Evolutionary conservation across 2,888 invertebrate species (phyloP).

Genomic region (Mythimna ferrago): DNA sequence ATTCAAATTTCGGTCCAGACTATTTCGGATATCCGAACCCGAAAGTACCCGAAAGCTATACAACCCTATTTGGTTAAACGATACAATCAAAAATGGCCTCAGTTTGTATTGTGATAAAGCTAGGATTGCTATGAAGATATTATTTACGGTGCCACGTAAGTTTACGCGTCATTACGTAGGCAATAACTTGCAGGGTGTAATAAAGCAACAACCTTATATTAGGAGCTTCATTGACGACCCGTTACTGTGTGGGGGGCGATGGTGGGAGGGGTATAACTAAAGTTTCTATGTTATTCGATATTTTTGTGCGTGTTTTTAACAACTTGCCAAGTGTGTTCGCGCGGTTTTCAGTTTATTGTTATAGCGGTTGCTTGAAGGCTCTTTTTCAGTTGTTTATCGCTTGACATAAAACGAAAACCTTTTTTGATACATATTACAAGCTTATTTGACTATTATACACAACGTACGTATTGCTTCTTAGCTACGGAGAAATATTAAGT

Average conservation of each 20-base stretch:
- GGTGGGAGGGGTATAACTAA: slow-evolving; percentile 14
- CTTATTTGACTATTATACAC: not conserved
- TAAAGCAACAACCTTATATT: slow-evolving; percentile 71
- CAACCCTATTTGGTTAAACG: slow-evolving; percentile 53
- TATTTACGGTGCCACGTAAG: slow-evolving; percentile 69
- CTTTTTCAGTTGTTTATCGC: slow-evolving; percentile 8
- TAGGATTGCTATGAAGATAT: slow-evolving; percentile 62
- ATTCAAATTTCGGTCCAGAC: slow-evolving; percentile 50
- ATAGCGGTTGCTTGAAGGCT: slow-evolving; percentile 8
- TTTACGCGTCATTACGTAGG: slow-evolving; percentile 75
- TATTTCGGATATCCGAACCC: slow-evolving; percentile 55
- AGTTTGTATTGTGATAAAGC: slow-evolving; percentile 63
- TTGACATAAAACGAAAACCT: slow-evolving; percentile 3
- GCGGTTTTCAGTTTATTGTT: slow-evolving; percentile 33
- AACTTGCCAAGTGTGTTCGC: slow-evolving; percentile 50
- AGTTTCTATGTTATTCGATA: slow-evolving; percentile 29
- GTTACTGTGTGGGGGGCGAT: slow-evolving; percentile 20
- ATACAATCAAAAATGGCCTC: slow-evolving; percentile 61
- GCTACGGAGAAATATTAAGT: no score
- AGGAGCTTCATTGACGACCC: slow-evolving; percentile 61
- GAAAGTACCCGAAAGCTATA: slow-evolving; percentile 35
- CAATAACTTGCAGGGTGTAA: slow-evolving; percentile 77
- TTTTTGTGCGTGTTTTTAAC: slow-evolving; percentile 47
- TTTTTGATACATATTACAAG: not conserved
- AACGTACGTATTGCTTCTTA: no score